Conservation (phyloP, 2,888 invertebrate genomes). For the Rosalia funebris region DNA sequence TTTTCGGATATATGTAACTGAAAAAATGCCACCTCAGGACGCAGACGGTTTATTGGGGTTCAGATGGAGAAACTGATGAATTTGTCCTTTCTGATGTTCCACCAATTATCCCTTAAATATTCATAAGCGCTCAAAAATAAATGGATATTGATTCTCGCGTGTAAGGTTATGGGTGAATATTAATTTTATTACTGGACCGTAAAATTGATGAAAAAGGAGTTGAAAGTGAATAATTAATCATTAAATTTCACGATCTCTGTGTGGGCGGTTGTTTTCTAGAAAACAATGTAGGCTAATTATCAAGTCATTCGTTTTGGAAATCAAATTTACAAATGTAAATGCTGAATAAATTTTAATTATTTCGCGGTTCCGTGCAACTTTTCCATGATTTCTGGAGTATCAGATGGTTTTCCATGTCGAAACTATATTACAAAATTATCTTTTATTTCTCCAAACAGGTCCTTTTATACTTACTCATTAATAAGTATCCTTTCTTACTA, state of each 20-base stretch:
- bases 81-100: slow-evolving; percentile 24
- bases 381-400: no score
- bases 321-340: no score
- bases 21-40: slow-evolving; percentile 36
- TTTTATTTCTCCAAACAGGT: no score
- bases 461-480: no score
- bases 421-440: no score
- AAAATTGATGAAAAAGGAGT: not conserved
- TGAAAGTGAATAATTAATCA: not conserved
- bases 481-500: no score
- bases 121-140: slow-evolving; percentile 10
- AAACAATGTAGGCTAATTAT: no score
- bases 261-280: no score
- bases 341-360: no score
- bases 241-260: not conserved
- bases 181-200: not conserved
- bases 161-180: not conserved
- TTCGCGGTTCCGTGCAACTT: no score
- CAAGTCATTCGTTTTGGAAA: no score
- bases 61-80: slow-evolving; percentile 22
- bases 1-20: slow-evolving; percentile 36
- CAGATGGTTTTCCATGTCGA: no score
- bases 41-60: slow-evolving; percentile 29
- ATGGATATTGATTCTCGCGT: not conserved
- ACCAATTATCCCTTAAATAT: slow-evolving; percentile 24